phyloP scores from a whole-genome alignment of 1,140 invertebrate species.

The Zaprionus nigranus region DNA sequence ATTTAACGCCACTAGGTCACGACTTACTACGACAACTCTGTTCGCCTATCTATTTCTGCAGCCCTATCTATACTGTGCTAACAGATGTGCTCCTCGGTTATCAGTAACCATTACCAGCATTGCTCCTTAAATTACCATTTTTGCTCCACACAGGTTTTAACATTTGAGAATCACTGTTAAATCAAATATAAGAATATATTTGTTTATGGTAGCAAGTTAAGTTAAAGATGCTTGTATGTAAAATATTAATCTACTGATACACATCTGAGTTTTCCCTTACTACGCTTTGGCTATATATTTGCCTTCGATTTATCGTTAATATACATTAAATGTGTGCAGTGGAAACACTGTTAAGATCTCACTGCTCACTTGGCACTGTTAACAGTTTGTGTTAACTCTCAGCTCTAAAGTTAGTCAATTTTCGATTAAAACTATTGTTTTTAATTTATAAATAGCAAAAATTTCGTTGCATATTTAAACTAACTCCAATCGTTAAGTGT shows the following conservation, averaged over 20 bases:
- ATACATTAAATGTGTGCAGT: constrained; percentile 3
- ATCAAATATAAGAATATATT: neutral
- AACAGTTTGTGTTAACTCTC: constrained; percentile 9
- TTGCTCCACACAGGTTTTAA: neutral
- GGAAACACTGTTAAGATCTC: neutral
- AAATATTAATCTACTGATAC: neutral
- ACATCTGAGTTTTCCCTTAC: neutral
- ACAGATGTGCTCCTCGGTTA: constrained; percentile 3
- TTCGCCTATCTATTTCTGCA: constrained; percentile 10
- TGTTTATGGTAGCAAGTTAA: neutral
- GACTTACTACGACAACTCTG: constrained; percentile 51
- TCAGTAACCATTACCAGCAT: neutral
- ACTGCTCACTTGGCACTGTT: constrained; percentile 15
- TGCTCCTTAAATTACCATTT: constrained; percentile 8
- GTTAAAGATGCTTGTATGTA: neutral
- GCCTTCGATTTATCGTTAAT: neutral
- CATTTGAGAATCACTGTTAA: neutral
- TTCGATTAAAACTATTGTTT: neutral
- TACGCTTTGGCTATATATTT: neutral
- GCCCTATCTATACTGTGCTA: constrained; percentile 15
- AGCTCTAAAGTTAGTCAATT: neutral
- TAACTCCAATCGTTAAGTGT: neutral
- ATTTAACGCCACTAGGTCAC: constrained; percentile 61
- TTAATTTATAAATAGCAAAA: neutral
- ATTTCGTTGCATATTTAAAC: neutral